Evolutionary conservation across 2,797 vertebrate genomes (phyloP).

Genomic region (Telmatherina bonti): DNA sequence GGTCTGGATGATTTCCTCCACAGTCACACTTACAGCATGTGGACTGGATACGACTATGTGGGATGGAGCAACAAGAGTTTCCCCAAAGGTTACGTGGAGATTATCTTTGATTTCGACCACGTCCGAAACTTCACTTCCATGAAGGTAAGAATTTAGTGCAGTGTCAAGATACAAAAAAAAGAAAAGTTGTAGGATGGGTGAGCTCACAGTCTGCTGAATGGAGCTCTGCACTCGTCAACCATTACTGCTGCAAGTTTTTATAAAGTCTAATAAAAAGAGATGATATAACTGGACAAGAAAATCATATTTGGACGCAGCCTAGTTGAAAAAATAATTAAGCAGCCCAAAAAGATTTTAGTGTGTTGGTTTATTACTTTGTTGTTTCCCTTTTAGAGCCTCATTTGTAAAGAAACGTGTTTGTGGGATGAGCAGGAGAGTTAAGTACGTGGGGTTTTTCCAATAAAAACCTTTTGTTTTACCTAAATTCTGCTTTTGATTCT

Average conservation of each 20-base stretch:
- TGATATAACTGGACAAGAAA: slow-evolving; percentile 19
- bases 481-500: background rate
- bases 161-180: background rate
- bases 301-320: background rate
- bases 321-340: no score
- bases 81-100: slow-evolving; percentile 89
- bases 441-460: background rate
- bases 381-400: background rate
- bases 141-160: slow-evolving; percentile 85
- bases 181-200: background rate
- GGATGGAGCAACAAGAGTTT: slow-evolving; percentile 95
- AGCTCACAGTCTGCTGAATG: slow-evolving; percentile 1
- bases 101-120: slow-evolving; percentile 94
- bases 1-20: slow-evolving; percentile 95
- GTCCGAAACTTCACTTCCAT: slow-evolving; percentile 95
- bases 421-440: background rate
- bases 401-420: background rate
- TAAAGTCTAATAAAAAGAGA: slow-evolving; percentile 22
- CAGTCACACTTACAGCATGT: slow-evolving; percentile 91
- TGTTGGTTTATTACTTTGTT: no score
- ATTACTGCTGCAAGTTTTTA: slow-evolving; percentile 22
- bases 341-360: background rate
- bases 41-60: slow-evolving; percentile 96
- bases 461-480: no score
- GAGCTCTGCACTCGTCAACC: slow-evolving; percentile 5